phyloP scores from a whole-genome alignment of 2,113 vertebrate genomes.

The Mola mola region DNA sequence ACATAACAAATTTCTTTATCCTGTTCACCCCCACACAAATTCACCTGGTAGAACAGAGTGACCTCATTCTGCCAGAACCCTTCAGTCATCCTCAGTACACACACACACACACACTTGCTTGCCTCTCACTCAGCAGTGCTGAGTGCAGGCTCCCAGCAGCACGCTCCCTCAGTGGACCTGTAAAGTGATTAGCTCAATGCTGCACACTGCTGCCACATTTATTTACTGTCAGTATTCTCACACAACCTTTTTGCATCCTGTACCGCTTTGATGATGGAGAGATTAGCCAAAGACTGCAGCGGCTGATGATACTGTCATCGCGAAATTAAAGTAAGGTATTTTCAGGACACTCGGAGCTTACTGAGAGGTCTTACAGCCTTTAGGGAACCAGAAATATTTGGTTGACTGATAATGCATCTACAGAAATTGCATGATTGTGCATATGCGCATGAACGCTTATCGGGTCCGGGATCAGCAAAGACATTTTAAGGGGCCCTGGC shows the following conservation, averaged over 20 bases:
- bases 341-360: conserved; percentile 15
- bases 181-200: conserved; percentile 62
- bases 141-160: conserved; percentile 41
- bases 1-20: conserved; percentile 36
- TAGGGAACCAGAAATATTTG: conserved; percentile 22
- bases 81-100: conserved; percentile 67
- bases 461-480: background rate
- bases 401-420: conserved; percentile 14
- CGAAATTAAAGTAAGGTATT: conserved; percentile 3
- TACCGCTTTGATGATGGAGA: conserved; percentile 27
- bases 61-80: conserved; percentile 78
- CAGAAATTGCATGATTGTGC: conserved; percentile 9
- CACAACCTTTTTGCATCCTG: conserved; percentile 22
- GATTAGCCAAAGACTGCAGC: conserved; percentile 28
- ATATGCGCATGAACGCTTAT: background rate
- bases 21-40: conserved; percentile 62
- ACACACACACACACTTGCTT: conserved; percentile 6
- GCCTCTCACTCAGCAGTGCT: conserved; percentile 19
- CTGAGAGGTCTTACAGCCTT: conserved; percentile 21
- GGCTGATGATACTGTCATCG: conserved; percentile 26
- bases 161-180: conserved; percentile 53
- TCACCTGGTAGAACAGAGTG: conserved; percentile 77
- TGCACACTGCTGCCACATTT: conserved; percentile 17
- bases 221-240: conserved; percentile 2
- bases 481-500: conserved; percentile 2